Percentiles rank a stretch among this genome's conserved stretches.
Evolutionary conservation across 2,797 vertebrate species (phyloP).

Genomic region (Hybognathus amarus): DNA sequence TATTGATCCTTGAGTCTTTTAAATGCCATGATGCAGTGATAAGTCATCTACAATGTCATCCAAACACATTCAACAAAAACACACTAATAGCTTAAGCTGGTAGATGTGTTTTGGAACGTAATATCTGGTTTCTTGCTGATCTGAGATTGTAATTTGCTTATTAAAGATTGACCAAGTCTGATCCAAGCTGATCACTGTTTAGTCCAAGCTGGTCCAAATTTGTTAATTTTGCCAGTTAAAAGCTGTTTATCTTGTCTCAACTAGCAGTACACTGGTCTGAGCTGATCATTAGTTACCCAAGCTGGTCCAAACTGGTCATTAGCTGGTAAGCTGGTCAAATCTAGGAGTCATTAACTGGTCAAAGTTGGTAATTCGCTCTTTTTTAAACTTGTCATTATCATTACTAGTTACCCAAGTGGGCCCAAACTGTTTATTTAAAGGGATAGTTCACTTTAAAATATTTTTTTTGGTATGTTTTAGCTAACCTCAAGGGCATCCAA

Average conservation of each 20-base stretch:
- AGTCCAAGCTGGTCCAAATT: neutral
- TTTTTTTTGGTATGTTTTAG: too few species aligned
- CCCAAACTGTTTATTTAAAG: neutral
- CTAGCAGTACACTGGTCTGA: neutral
- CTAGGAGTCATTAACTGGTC: neutral
- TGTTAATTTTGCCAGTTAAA: neutral
- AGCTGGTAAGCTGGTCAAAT: neutral
- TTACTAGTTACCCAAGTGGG: neutral
- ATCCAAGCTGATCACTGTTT: neutral
- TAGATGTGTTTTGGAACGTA: neutral
- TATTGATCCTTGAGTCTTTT: slow-evolving; percentile 7
- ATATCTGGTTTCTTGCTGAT: neutral
- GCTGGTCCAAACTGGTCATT: neutral
- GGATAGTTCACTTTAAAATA: too few species aligned
- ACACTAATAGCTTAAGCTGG: neutral
- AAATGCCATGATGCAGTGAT: slow-evolving; percentile 9
- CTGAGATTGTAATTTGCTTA: neutral
- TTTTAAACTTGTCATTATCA: neutral
- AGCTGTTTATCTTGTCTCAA: neutral
- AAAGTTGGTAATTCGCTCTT: neutral
- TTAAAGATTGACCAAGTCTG: neutral
- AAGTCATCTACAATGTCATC: slow-evolving; percentile 6
- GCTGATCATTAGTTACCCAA: neutral
- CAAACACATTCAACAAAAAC: neutral
- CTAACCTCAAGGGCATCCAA: too few species aligned